Conservation (phyloP, 2,113 vertebrate species). For the Haemorhous mexicanus region DNA sequence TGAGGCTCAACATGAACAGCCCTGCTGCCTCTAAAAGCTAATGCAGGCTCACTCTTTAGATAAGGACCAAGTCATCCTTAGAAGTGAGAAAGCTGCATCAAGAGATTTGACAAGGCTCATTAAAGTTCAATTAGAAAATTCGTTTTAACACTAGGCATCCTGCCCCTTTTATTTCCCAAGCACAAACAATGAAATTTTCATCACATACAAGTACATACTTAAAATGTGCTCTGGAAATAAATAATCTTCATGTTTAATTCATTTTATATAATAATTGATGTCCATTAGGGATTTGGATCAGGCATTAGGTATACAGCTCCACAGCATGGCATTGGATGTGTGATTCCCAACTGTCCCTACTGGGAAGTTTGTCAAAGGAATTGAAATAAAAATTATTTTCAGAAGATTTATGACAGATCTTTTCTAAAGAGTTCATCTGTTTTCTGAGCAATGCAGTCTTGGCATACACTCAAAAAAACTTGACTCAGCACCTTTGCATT, state of each 20-base stretch:
- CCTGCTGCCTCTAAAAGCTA: not conserved
- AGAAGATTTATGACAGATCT: not conserved
- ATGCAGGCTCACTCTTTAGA: not conserved
- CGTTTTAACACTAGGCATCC: not conserved
- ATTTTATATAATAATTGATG: not conserved
- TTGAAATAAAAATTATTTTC: not conserved
- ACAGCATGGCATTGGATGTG: not conserved
- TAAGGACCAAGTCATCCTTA: not conserved
- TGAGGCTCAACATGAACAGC: not conserved
- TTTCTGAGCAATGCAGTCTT: not conserved
- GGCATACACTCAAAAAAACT: not conserved
- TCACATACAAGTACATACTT: not conserved
- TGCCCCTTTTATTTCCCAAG: not conserved
- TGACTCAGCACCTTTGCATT: not conserved
- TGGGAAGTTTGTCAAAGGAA: not conserved
- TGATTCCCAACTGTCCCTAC: not conserved
- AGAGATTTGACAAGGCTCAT: not conserved
- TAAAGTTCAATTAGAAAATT: slow-evolving; percentile 15
- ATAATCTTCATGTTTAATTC: slow-evolving; percentile 12
- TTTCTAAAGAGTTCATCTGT: not conserved
- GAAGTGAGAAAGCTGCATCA: not conserved
- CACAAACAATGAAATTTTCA: not conserved
- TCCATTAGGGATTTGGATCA: not conserved
- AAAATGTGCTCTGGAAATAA: not conserved
- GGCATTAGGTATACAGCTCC: not conserved